Percentiles rank a stretch among this genome's conserved stretches.
Evolutionary conservation across 2,888 invertebrate genomes (phyloP).

Genomic region (Notodonta ziczac): DNA sequence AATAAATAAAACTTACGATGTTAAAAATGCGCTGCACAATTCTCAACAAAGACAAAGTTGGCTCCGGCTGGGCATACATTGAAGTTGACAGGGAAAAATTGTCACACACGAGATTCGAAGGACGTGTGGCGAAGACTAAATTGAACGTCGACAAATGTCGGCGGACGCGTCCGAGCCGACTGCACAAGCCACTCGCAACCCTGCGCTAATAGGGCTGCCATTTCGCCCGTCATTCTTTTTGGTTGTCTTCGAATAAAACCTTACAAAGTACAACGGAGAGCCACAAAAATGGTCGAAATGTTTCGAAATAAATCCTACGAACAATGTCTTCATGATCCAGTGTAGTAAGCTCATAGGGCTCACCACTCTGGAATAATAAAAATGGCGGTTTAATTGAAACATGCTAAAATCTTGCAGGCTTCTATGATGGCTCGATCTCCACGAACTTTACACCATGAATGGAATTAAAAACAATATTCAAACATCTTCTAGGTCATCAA

Average conservation of each 20-base stretch:
- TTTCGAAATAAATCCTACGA: no score
- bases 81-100: conserved; percentile 41
- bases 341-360: no score
- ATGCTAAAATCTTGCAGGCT: no score
- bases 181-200: conserved; percentile 29
- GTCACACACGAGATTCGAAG: conserved; percentile 34
- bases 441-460: no score
- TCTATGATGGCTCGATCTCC: no score
- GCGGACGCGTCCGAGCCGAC: conserved; percentile 38
- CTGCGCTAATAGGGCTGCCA: conserved; percentile 31
- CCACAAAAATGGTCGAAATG: no score
- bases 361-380: no score
- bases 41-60: conserved; percentile 32
- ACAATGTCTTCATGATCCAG: no score
- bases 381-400: no score
- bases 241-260: conserved; percentile 6
- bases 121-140: conserved; percentile 44
- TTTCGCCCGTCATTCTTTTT: conserved; percentile 3
- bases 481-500: no score
- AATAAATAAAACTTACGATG: conserved; percentile 15
- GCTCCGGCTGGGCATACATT: conserved; percentile 29
- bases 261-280: not conserved
- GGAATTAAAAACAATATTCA: no score
- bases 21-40: conserved; percentile 27
- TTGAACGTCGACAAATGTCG: conserved; percentile 48